Conservation (phyloP, 1,140 invertebrate species). For the Diorhabda elongata region DNA sequence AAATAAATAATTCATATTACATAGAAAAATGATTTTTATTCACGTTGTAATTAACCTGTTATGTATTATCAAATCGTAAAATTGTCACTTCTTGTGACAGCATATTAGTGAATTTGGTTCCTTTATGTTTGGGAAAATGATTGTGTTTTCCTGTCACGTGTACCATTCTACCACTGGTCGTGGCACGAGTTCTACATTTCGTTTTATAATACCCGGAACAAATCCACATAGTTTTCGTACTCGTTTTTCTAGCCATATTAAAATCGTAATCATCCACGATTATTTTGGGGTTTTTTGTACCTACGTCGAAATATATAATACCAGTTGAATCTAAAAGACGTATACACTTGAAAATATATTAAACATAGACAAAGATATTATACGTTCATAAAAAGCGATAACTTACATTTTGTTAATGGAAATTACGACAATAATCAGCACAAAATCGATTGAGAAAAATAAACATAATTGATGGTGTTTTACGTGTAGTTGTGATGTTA, state of each 20-base stretch:
- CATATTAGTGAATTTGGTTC: slow-evolving; percentile 23
- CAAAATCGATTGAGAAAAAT: too few species aligned
- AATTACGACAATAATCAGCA: too few species aligned
- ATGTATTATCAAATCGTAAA: too few species aligned
- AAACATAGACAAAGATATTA: not conserved
- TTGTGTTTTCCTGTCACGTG: slow-evolving; percentile 28
- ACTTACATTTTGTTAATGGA: too few species aligned
- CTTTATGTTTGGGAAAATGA: slow-evolving; percentile 26
- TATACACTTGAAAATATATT: not conserved
- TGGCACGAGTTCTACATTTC: slow-evolving; percentile 29
- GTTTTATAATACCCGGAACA: slow-evolving; percentile 34
- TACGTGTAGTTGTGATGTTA: too few species aligned
- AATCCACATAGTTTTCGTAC: slow-evolving; percentile 30
- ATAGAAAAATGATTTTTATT: too few species aligned
- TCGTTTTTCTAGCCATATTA: slow-evolving; percentile 26
- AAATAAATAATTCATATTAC: too few species aligned
- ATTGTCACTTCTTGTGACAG: slow-evolving; percentile 28
- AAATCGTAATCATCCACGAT: slow-evolving; percentile 30
- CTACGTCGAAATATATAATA: slow-evolving; percentile 28
- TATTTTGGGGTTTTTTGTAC: slow-evolving; percentile 31
- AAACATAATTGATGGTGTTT: too few species aligned
- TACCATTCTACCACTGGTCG: slow-evolving; percentile 28
- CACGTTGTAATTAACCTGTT: too few species aligned
- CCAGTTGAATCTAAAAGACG: slow-evolving; percentile 12
- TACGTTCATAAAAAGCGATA: not conserved